Percentiles rank a stretch among this genome's conserved stretches.
Evolutionary conservation across 2,797 vertebrate genomes (phyloP).

Genomic region (Rhyacichthys aspro): DNA sequence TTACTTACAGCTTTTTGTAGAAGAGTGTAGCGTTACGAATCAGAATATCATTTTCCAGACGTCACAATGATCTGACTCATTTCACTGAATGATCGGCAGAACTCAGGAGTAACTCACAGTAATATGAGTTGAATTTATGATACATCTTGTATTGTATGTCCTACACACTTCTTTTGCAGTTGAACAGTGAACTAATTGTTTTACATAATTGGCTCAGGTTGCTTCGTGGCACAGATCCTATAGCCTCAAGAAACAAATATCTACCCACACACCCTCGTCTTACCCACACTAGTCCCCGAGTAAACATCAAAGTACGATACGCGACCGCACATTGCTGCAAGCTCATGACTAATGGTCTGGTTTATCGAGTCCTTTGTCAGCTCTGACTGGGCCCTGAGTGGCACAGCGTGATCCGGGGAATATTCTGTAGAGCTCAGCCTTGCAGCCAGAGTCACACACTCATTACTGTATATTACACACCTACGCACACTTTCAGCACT

Average conservation of each 20-base stretch:
- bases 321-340: constrained; percentile 46
- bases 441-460: constrained; percentile 15
- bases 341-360: constrained; percentile 69
- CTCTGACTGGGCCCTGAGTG: constrained; percentile 42
- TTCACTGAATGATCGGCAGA: too few species aligned
- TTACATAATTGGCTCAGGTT: constrained; percentile 18
- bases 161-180: neutral
- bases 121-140: neutral
- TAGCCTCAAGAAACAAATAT: constrained; percentile 70
- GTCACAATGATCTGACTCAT: too few species aligned
- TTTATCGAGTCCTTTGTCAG: constrained; percentile 58
- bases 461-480: constrained; percentile 20
- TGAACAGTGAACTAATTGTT: constrained; percentile 29
- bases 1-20: too few species aligned
- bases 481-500: constrained; percentile 1
- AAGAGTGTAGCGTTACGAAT: too few species aligned
- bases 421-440: constrained; percentile 14
- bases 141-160: neutral
- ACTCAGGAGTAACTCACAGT: too few species aligned
- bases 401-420: constrained; percentile 30
- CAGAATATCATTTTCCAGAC: too few species aligned
- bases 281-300: constrained; percentile 57
- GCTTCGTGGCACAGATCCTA: constrained; percentile 27
- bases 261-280: constrained; percentile 58
- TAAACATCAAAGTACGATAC: constrained; percentile 60